Evolutionary conservation across 2,888 invertebrate genomes (phyloP).

Genomic region (Drosophila sordidula): DNA sequence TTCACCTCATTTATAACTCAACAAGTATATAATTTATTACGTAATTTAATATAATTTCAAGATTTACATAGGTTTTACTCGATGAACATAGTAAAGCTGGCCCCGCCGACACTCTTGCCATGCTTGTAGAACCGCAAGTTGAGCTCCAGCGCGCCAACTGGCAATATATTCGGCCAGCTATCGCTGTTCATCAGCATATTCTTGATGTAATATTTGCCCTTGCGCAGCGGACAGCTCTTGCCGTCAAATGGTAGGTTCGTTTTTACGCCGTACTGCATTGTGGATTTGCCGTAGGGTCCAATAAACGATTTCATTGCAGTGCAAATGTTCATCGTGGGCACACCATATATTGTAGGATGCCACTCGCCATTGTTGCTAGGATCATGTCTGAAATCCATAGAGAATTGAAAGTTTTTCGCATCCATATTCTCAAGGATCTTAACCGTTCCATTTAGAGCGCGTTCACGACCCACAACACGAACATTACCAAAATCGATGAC

Average conservation of each 20-base stretch:
- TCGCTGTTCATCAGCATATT: conserved; percentile 21
- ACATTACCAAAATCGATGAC: conserved; percentile 25
- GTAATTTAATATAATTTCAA: not conserved
- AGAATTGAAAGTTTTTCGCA: conserved; percentile 7
- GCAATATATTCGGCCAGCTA: conserved; percentile 33
- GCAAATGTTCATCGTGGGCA: conserved; percentile 21
- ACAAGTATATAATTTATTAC: too few relatives aligned
- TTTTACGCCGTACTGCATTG: conserved; percentile 5
- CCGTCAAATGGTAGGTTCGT: conserved; percentile 21
- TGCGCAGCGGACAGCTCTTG: conserved; percentile 14
- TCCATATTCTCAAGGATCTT: conserved; percentile 20
- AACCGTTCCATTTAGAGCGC: conserved; percentile 30
- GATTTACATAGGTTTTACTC: not conserved
- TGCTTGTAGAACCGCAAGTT: conserved; percentile 26
- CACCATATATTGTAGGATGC: conserved; percentile 3
- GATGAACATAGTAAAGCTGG: not conserved
- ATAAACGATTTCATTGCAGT: not conserved
- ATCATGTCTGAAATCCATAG: conserved; percentile 25
- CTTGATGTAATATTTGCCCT: conserved; percentile 12
- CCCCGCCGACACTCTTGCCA: conserved; percentile 13
- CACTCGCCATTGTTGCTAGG: conserved; percentile 18
- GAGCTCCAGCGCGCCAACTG: conserved; percentile 14
- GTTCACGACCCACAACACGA: conserved; percentile 17
- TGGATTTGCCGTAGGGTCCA: conserved; percentile 18
- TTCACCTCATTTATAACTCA: not conserved